Evolutionary conservation across 2,888 invertebrate species (phyloP).

Genomic region (Chrysomela aeneicollis): DNA sequence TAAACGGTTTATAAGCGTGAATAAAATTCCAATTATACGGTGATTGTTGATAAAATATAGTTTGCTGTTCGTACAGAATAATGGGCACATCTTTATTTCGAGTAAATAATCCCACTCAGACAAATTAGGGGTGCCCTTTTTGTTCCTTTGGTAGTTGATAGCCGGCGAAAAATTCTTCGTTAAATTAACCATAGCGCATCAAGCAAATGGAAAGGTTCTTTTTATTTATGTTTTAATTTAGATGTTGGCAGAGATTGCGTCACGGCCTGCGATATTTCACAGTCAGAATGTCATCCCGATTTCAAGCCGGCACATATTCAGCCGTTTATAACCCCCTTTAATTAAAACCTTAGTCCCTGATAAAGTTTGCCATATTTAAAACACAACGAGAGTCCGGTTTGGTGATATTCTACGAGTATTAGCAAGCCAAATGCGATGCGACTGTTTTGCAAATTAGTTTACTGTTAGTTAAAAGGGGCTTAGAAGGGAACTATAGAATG

Average conservation of each 20-base stretch:
- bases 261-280: constrained; percentile 13
- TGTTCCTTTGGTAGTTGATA: background rate
- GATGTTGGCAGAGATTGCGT: constrained; percentile 20
- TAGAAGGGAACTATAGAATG: constrained; percentile 34
- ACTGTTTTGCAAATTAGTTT: constrained; percentile 45
- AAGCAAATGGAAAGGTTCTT: background rate
- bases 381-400: constrained; percentile 37
- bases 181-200: background rate
- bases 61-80: too few relatives aligned
- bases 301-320: constrained; percentile 28
- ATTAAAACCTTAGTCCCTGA: constrained; percentile 41
- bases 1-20: too few relatives aligned
- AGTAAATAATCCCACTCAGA: background rate
- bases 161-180: background rate
- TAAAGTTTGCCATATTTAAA: constrained; percentile 41
- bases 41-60: too few relatives aligned
- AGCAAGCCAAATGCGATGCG: constrained; percentile 45
- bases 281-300: constrained; percentile 11
- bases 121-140: background rate
- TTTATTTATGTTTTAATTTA: constrained; percentile 27
- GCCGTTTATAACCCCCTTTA: constrained; percentile 34
- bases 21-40: too few relatives aligned
- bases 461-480: constrained; percentile 41
- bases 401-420: constrained; percentile 36
- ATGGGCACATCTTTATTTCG: background rate